phyloP scores from a whole-genome alignment of 1,140 invertebrate species.

The Drosophila equinoxialis region DNA sequence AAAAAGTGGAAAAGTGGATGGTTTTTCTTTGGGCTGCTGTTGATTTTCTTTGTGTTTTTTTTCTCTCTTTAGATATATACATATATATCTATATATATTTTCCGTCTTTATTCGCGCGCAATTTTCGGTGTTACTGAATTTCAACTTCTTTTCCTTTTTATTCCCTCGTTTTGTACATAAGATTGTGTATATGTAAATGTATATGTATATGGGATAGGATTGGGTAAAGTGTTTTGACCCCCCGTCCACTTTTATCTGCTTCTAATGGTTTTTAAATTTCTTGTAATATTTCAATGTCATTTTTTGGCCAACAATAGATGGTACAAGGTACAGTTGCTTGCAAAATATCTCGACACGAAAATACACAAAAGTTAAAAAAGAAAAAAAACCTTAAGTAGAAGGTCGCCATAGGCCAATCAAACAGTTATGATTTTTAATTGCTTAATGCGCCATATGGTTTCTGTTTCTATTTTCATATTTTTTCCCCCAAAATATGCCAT shows the following conservation, averaged over 20 bases:
- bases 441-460: conserved; percentile 1
- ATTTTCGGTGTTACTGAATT: conserved; percentile 65
- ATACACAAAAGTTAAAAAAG: background rate
- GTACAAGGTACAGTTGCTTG: conserved; percentile 60
- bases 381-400: background rate
- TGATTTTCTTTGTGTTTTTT: conserved; percentile 48
- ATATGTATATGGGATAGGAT: conserved; percentile 4
- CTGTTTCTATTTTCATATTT: background rate
- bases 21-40: conserved; percentile 61
- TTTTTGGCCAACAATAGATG: conserved; percentile 51
- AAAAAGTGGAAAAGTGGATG: conserved; percentile 75
- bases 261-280: conserved; percentile 80
- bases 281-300: conserved; percentile 78
- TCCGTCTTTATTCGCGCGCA: conserved; percentile 62
- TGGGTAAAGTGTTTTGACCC: background rate
- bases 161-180: background rate
- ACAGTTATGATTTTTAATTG: conserved; percentile 25
- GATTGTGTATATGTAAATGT: conserved; percentile 50
- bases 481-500: background rate
- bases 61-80: conserved; percentile 11
- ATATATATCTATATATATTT: conserved; percentile 28
- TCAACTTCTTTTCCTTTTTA: conserved; percentile 17
- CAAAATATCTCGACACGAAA: conserved; percentile 30
- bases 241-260: conserved; percentile 51
- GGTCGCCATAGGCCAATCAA: conserved; percentile 1